A percentile compares a stretch with the other conserved stretches of the same genome.
Evolutionary conservation across 2,888 invertebrate genomes (phyloP).

Genomic region (Phyto melanocephala): DNA sequence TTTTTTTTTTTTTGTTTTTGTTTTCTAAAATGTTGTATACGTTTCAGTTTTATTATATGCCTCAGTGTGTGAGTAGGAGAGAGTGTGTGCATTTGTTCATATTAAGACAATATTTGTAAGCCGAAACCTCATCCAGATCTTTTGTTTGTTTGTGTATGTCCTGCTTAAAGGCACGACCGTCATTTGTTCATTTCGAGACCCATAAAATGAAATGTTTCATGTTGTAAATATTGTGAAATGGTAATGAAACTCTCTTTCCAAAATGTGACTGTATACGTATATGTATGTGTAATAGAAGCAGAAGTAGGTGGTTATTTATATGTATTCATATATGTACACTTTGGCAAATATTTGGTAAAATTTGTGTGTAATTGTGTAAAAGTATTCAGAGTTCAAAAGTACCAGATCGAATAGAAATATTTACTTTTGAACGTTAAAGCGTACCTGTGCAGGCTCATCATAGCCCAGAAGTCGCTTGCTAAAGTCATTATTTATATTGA

Average conservation of each 20-base stretch:
- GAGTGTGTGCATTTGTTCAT: constrained; percentile 65
- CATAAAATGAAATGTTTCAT: constrained; percentile 76
- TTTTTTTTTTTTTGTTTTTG: constrained; percentile 60
- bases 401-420: no score
- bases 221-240: constrained; percentile 71
- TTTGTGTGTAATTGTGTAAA: no score
- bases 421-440: no score
- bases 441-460: no score
- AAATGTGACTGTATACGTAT: no score
- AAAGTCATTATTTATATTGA: no score
- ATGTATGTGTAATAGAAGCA: no score
- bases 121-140: constrained; percentile 48
- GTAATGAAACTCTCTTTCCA: constrained; percentile 58
- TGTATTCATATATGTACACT: constrained; percentile 6
- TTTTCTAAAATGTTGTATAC: constrained; percentile 69
- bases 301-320: constrained; percentile 8
- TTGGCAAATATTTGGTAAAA: no score
- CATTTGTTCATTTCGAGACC: constrained; percentile 77
- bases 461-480: no score
- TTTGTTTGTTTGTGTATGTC: constrained; percentile 6
- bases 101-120: constrained; percentile 66
- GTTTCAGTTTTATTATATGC: constrained; percentile 13
- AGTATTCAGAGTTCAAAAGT: no score
- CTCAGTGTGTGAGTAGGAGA: background rate
- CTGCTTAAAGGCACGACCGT: constrained; percentile 68